Evolutionary conservation across 2,113 vertebrate genomes (phyloP).

Genomic region (Ellobius talpinus): DNA sequence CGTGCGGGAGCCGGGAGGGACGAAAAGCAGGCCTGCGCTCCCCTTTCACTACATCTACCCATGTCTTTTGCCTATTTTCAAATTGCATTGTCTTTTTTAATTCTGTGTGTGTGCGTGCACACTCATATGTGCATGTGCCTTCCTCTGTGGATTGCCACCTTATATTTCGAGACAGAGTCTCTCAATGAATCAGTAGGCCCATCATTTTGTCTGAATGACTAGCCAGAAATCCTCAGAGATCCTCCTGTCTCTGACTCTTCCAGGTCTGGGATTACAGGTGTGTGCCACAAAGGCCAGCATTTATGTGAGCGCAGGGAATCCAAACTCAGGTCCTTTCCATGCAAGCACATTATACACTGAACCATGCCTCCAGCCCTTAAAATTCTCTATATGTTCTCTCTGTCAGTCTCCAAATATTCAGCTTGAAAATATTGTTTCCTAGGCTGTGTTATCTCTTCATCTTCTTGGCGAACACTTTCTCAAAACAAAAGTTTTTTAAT

Average conservation of each 20-base stretch:
- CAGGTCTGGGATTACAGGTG: neutral
- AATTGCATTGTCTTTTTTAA: neutral
- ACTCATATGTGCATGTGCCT: neutral
- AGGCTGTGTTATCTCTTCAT: neutral
- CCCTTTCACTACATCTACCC: no score
- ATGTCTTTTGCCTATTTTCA: slow-evolving; percentile 21
- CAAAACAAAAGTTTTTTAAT: neutral
- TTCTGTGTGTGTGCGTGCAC: neutral
- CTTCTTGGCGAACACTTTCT: neutral
- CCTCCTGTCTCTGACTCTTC: neutral
- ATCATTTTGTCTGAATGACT: neutral
- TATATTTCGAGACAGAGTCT: neutral
- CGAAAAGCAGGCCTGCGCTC: no score
- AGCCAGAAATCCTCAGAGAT: neutral
- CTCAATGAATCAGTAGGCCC: neutral
- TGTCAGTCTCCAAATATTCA: neutral
- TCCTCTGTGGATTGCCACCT: no score
- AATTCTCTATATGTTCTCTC: neutral
- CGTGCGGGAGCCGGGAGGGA: no score
- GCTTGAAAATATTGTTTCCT: slow-evolving; percentile 3
- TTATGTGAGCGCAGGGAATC: neutral
- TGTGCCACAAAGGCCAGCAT: neutral
- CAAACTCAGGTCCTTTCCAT: neutral
- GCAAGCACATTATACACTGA: neutral
- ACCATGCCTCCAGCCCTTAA: neutral